phyloP scores from a whole-genome alignment of 2,888 invertebrate species.

The Brachyopa scutellaris region DNA sequence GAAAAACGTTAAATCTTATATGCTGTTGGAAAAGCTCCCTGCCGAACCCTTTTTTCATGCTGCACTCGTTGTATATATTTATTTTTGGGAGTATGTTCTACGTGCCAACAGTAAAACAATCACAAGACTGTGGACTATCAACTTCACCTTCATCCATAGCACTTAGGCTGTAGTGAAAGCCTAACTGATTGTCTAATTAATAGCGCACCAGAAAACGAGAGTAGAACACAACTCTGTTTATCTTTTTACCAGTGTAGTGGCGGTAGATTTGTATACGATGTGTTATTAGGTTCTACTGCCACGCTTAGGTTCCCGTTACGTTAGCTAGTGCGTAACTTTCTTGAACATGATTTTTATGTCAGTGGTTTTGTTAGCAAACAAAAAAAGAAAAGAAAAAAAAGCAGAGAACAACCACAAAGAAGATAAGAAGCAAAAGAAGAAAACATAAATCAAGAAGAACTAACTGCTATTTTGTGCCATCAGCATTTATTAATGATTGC shows the following conservation, averaged over 20 bases:
- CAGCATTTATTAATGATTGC: slow-evolving; percentile 61
- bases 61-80: too few relatives aligned
- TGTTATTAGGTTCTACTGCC: slow-evolving; percentile 45
- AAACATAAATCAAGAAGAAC: background rate
- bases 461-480: slow-evolving; percentile 58
- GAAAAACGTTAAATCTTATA: too few relatives aligned
- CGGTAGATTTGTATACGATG: background rate
- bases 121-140: slow-evolving; percentile 4
- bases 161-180: slow-evolving; percentile 58
- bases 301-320: slow-evolving; percentile 52
- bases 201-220: slow-evolving; percentile 64
- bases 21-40: too few relatives aligned
- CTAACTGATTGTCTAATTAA: slow-evolving; percentile 65
- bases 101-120: background rate
- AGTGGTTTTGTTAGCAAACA: slow-evolving; percentile 58
- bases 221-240: slow-evolving; percentile 47
- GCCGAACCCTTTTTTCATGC: too few relatives aligned
- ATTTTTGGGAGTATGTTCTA: too few relatives aligned
- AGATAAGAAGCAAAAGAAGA: slow-evolving; percentile 15
- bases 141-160: slow-evolving; percentile 54
- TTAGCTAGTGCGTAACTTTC: slow-evolving; percentile 63
- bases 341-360: slow-evolving; percentile 69
- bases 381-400: background rate
- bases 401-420: too few relatives aligned
- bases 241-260: slow-evolving; percentile 3